phyloP scores from a whole-genome alignment of 2,888 invertebrate genomes.

The Drosophila suboccidentalis region DNA sequence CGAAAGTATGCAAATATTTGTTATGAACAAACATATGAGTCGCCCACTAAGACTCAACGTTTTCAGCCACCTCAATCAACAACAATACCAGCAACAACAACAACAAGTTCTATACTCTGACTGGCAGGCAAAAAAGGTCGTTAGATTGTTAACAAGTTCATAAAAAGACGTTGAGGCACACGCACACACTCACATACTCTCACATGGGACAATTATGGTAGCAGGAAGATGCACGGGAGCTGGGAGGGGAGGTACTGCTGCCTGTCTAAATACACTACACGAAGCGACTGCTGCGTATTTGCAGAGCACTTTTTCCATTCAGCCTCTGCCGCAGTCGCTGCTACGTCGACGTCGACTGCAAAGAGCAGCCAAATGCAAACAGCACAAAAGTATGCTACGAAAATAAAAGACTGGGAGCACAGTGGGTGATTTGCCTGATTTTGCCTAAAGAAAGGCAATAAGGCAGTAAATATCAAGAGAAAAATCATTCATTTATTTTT shows the following conservation, averaged over 20 bases:
- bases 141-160: conserved; percentile 81
- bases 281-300: conserved; percentile 69
- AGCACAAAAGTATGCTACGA: conserved; percentile 56
- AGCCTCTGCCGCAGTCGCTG: conserved; percentile 8
- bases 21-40: conserved; percentile 69
- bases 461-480: no score
- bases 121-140: conserved; percentile 66
- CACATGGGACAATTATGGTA: conserved; percentile 48
- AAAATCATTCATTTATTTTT: no score
- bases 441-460: not conserved
- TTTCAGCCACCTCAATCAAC: conserved; percentile 40
- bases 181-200: conserved; percentile 18
- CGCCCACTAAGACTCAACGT: conserved; percentile 46
- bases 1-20: conserved; percentile 78
- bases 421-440: not conserved
- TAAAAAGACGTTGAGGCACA: conserved; percentile 68
- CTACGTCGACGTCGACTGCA: conserved; percentile 3
- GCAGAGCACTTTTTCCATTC: conserved; percentile 70
- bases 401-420: conserved; percentile 18
- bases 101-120: not conserved
- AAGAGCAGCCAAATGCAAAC: conserved; percentile 60
- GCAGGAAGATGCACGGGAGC: conserved; percentile 11
- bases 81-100: conserved; percentile 28
- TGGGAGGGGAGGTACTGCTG: conserved; percentile 19
- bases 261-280: conserved; percentile 70